These are phyloP conservation scores for Microctenopoma stevenorrisi DNA, from an alignment of 2,797 vertebrate species.

Conservation along the genomic window DNA sequence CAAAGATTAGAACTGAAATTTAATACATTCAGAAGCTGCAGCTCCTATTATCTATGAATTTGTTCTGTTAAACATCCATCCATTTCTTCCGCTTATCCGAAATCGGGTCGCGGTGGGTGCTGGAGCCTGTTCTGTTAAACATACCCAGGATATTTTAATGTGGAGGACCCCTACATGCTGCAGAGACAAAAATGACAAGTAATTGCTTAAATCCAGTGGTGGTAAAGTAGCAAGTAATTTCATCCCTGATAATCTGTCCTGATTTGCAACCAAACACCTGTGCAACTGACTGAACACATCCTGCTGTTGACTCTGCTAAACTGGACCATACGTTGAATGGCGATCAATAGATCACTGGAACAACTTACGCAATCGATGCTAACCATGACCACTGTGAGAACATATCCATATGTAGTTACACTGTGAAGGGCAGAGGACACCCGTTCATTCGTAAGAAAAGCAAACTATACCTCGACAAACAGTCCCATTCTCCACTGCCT, in stretches of 20 bases:
- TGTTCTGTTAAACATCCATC: neutral
- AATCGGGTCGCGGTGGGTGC: too few relatives aligned
- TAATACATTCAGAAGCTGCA: slow-evolving; percentile 17
- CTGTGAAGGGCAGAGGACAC: slow-evolving; percentile 11
- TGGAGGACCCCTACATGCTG: neutral
- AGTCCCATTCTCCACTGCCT: slow-evolving; percentile 93
- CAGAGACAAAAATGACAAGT: neutral
- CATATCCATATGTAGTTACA: neutral
- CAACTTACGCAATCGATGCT: slow-evolving; percentile 3
- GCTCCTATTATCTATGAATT: slow-evolving; percentile 13
- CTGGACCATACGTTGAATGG: slow-evolving; percentile 18
- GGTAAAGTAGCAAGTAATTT: slow-evolving; percentile 29
- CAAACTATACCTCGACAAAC: slow-evolving; percentile 90
- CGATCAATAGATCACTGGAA: slow-evolving; percentile 22
- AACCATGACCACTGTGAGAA: slow-evolving; percentile 5
- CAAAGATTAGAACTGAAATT: slow-evolving; percentile 35
- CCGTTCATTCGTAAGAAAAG: slow-evolving; percentile 3
- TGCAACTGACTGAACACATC: slow-evolving; percentile 22
- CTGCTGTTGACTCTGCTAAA: neutral
- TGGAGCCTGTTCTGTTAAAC: neutral
- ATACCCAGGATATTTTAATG: neutral
- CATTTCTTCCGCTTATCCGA: too few relatives aligned
- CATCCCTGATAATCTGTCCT: slow-evolving; percentile 20
- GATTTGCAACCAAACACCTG: slow-evolving; percentile 40
- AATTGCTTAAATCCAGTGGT: neutral